phyloP scores from a whole-genome alignment of 2,888 invertebrate genomes.

The Cheilosia soror region DNA sequence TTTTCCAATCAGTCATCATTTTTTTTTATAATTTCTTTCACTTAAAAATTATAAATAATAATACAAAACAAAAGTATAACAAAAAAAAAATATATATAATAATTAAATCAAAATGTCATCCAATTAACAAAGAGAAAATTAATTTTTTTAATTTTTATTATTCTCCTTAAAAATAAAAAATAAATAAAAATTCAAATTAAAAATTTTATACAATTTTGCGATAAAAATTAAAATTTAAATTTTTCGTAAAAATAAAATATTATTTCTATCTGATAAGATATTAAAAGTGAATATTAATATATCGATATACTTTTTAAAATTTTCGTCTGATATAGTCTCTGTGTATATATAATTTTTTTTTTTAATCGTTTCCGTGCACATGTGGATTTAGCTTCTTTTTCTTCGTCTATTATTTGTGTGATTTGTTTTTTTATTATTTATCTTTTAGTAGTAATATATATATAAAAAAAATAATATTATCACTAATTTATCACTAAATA shows the following conservation, averaged over 20 bases:
- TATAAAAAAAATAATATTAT: constrained; percentile 37
- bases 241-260: constrained; percentile 28
- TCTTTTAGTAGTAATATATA: not conserved
- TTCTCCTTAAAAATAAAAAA: not conserved
- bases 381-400: constrained; percentile 34
- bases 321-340: constrained; percentile 36
- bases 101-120: constrained; percentile 42
- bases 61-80: constrained; percentile 7
- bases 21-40: constrained; percentile 20
- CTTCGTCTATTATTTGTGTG: constrained; percentile 21
- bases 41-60: constrained; percentile 10
- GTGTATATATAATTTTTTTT: not conserved
- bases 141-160: not conserved
- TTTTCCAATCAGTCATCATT: constrained; percentile 64
- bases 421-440: not conserved
- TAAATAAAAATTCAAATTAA: constrained; percentile 49
- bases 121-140: not conserved
- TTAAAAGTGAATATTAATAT: constrained; percentile 59
- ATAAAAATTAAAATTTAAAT: constrained; percentile 42
- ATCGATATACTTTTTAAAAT: constrained; percentile 57
- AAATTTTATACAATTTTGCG: constrained; percentile 48
- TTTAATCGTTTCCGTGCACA: constrained; percentile 32
- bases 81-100: constrained; percentile 3
- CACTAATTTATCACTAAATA: constrained; percentile 57
- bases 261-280: constrained; percentile 61